Conservation (phyloP, 2,113 vertebrate species). For the Chionis minor region DNA sequence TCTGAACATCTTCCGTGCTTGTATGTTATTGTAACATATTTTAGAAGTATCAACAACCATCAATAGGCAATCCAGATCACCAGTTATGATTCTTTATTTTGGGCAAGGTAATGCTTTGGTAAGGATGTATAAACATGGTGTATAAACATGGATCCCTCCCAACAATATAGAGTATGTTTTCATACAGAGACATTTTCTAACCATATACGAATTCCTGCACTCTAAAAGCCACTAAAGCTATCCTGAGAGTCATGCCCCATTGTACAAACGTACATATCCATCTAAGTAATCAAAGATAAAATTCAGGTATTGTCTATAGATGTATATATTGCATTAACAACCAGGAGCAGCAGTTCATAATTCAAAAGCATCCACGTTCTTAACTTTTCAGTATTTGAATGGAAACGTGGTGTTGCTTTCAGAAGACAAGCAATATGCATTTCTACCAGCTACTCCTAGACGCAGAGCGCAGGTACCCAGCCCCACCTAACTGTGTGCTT, state of each 20-base stretch:
- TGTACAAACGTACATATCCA: background rate
- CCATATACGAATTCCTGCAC: background rate
- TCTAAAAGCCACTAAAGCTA: conserved; percentile 31
- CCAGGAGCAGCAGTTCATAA: background rate
- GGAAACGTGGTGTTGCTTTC: background rate
- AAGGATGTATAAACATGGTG: too few relatives aligned
- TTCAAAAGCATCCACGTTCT: background rate
- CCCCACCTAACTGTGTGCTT: background rate
- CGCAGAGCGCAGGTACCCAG: background rate
- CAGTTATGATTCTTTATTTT: background rate
- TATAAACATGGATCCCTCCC: background rate
- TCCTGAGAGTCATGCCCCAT: background rate
- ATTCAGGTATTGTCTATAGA: background rate
- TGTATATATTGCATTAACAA: background rate
- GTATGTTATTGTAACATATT: background rate
- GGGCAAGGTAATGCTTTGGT: background rate
- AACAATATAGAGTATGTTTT: background rate
- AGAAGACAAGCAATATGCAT: background rate
- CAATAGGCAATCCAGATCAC: background rate
- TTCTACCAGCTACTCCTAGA: background rate
- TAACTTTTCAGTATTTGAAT: background rate
- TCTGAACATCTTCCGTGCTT: background rate
- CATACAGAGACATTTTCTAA: background rate
- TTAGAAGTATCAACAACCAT: background rate
- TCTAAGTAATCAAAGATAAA: background rate